Evolutionary conservation across 2,797 vertebrate species (phyloP), one percentile per base, ranked within the genome.

Genomic region (Girardinus metallicus): DNA sequence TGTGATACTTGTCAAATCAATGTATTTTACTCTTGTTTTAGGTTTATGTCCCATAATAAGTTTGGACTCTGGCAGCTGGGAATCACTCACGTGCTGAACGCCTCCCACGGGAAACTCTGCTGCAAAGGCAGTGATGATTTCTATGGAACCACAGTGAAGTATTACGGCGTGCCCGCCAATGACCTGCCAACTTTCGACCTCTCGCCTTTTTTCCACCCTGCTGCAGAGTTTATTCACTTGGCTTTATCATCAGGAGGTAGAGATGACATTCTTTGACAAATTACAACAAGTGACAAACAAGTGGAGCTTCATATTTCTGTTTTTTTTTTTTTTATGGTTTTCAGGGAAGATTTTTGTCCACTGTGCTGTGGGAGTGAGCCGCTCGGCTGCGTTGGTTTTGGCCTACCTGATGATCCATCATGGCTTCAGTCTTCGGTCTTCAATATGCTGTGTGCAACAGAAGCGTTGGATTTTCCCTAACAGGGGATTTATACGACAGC

Each of bases 381-480:
- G 95, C 75, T 96, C 95, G 0, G 95, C 96, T 80, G 90, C 96
- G 0, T 74, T 97, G 89, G 95, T 97, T 78, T 86, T 96, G 10
- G 94, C 95, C 79, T 96, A 95, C 84, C 91, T 96, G 83, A 96
- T 96, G 96, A 96, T 95, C 77, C 88, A 95, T 74, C 96, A 95
- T 75, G 85, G 83, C 76, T 90, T 94, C 80, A 92, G 90, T 53
- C 91, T 97, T 64, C 77, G 94, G 70, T 86, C 93, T 31, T 94
- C 96, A 1, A 81, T 94, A 15, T 82, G 76, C 47, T 86, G 83
- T 26, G 93, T 97, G 47, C 95, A 95, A 81, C 91, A 94, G 75
- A 97, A 93, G 83, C 95, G 97, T 74, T 97, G 97, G 96, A 97
- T 99, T 90, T 98, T 96, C 87, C 97, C 97, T 66, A 99, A 99